Conservation (phyloP, 2,797 vertebrate species). For the Pantherophis alleghaniensis region DNA sequence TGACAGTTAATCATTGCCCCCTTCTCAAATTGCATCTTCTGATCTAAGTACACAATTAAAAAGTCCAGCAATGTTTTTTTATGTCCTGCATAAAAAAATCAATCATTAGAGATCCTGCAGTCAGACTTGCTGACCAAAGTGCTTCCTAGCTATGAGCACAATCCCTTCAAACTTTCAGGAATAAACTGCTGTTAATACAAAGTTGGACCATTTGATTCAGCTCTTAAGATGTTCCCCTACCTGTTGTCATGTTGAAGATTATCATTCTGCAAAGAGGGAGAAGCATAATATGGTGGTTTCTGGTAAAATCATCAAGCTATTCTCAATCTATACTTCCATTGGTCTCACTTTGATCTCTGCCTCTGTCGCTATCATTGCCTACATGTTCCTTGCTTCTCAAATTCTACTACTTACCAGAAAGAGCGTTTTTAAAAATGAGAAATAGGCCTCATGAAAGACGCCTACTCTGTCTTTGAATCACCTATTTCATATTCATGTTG, state of each 20-base stretch:
- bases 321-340: neutral
- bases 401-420: neutral
- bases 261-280: neutral
- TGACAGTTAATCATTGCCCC: slow-evolving; percentile 50
- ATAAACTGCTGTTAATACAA: neutral
- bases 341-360: neutral
- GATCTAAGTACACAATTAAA: neutral
- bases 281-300: neutral
- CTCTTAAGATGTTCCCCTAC: neutral
- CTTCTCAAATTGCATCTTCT: neutral
- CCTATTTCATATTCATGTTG: neutral
- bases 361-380: neutral
- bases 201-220: neutral
- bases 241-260: neutral
- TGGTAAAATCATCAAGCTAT: neutral
- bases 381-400: neutral
- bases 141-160: neutral
- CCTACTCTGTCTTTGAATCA: neutral
- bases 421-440: neutral
- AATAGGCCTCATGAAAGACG: neutral
- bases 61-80: neutral
- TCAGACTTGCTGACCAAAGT: neutral
- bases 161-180: neutral
- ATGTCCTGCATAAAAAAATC: neutral
- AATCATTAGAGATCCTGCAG: neutral